These are phyloP conservation scores for Drosophila mayri DNA, from an alignment of 1,140 invertebrate genomes.

Conservation along the genomic window DNA sequence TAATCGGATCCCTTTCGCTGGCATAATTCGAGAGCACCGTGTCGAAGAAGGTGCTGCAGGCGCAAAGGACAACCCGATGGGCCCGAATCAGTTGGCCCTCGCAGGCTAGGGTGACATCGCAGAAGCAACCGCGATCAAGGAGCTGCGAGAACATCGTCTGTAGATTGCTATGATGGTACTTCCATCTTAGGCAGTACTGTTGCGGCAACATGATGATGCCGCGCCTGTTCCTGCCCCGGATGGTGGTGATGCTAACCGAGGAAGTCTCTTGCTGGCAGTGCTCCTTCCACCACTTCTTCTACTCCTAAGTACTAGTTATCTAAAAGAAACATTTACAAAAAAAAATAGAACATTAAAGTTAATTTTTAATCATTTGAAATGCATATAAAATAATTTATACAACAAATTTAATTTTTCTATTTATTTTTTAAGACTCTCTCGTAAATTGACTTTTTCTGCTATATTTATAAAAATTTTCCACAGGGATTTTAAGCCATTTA, in stretches of 20 bases:
- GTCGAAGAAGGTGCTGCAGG: constrained; percentile 96
- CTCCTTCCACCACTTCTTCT: no score
- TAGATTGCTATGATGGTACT: constrained; percentile 95
- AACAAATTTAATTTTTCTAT: no score
- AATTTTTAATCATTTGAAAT: no score
- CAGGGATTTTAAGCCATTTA: constrained; percentile 16
- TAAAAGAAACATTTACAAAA: neutral
- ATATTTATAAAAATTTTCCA: constrained; percentile 20
- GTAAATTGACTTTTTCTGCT: constrained; percentile 8
- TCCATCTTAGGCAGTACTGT: constrained; percentile 96
- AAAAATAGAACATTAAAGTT: no score
- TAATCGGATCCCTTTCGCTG: constrained; percentile 92
- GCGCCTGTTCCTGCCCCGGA: constrained; percentile 31
- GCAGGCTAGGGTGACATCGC: constrained; percentile 95
- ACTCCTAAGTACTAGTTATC: neutral
- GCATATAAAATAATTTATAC: no score
- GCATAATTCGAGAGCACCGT: constrained; percentile 95
- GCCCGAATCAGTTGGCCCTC: constrained; percentile 94
- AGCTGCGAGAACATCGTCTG: constrained; percentile 96
- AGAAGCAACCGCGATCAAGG: constrained; percentile 94
- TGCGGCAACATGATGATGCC: constrained; percentile 88
- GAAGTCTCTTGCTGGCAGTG: neutral
- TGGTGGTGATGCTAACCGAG: constrained; percentile 17
- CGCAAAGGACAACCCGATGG: constrained; percentile 92
- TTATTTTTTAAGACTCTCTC: no score